Conservation (phyloP, 2,888 invertebrate species). For the Frankliniella fusca region DNA sequence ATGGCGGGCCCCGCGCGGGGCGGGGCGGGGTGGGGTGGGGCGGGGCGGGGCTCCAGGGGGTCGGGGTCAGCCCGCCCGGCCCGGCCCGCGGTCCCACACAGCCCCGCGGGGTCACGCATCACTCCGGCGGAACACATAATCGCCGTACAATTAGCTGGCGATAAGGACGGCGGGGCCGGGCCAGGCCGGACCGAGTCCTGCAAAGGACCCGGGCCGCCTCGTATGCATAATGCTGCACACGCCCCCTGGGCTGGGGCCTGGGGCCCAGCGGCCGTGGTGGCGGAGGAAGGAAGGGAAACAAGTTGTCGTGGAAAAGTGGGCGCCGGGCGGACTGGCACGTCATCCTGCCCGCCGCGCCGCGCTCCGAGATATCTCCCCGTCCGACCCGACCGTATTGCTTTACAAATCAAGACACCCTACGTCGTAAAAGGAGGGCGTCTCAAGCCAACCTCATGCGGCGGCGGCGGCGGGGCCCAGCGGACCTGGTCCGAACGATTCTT, state of each 20-base stretch:
- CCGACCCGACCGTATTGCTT: too few relatives aligned
- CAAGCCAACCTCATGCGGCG: too few relatives aligned
- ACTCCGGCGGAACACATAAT: background rate
- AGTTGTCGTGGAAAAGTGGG: too few relatives aligned
- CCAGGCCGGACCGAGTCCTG: background rate
- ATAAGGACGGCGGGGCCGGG: background rate
- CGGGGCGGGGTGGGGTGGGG: background rate
- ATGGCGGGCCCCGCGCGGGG: background rate
- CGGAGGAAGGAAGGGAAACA: background rate
- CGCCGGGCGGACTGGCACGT: too few relatives aligned
- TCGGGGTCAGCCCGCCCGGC: background rate
- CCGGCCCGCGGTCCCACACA: too few relatives aligned
- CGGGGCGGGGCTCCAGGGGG: background rate
- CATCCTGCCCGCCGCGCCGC: too few relatives aligned
- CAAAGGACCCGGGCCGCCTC: background rate
- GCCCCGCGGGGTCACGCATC: background rate
- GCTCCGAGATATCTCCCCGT: too few relatives aligned
- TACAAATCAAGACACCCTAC: too few relatives aligned
- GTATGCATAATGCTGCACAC: background rate
- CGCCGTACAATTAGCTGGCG: background rate
- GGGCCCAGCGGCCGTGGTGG: background rate
- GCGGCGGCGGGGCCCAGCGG: too few relatives aligned
- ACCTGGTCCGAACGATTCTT: too few relatives aligned
- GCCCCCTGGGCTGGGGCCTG: background rate
- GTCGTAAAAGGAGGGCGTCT: too few relatives aligned